These are phyloP conservation scores for Peromyscus californicus DNA, from an alignment of 2,113 vertebrate genomes.

Conservation along the genomic window DNA sequence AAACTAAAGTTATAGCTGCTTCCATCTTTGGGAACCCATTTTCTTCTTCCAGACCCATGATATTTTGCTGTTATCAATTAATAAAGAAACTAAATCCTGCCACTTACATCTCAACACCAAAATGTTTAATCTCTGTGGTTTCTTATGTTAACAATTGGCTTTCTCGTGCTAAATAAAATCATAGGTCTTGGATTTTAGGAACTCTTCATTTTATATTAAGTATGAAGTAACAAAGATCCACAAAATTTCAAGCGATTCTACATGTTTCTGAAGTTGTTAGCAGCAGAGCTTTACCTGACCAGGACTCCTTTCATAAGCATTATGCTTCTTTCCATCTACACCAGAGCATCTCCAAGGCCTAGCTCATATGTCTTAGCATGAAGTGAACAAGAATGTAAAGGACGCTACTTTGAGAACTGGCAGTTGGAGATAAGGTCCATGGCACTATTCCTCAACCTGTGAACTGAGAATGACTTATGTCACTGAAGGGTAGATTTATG, in stretches of 20 bases:
- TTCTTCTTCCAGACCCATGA: neutral
- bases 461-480: neutral
- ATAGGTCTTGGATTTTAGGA: constrained; percentile 51
- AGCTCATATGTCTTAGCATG: neutral
- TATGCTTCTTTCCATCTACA: neutral
- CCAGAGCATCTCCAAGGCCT: neutral
- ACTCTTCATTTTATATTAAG: constrained; percentile 31
- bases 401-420: neutral
- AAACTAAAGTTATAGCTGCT: constrained; percentile 47
- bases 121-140: constrained; percentile 26
- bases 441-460: neutral
- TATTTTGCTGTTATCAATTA: constrained; percentile 41
- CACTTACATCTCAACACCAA: constrained; percentile 30
- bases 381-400: neutral
- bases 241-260: constrained; percentile 22
- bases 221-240: neutral
- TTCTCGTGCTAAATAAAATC: constrained; percentile 53
- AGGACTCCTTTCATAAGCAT: neutral
- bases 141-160: constrained; percentile 13
- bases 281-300: neutral
- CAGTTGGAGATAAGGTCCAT: neutral
- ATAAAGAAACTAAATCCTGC: constrained; percentile 42
- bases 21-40: constrained; percentile 36
- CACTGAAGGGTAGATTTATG: neutral
- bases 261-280: constrained; percentile 23